phyloP scores from a whole-genome alignment of 2,797 vertebrate species.

The Coilia nasus region DNA sequence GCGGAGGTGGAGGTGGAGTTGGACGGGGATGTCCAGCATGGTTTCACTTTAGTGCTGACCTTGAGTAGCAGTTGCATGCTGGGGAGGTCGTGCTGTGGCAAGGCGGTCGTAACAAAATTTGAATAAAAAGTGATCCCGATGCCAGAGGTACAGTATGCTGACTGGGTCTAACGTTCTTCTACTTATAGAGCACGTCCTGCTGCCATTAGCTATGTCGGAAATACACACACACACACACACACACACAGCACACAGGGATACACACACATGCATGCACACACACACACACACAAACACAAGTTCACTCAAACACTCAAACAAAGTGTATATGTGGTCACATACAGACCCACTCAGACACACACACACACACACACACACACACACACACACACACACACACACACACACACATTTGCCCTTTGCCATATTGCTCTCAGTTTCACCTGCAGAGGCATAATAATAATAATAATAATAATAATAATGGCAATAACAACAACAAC shows the following conservation, averaged over 20 bases:
- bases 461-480: background rate
- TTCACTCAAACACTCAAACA: slow-evolving; percentile 1
- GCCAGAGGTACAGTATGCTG: slow-evolving; percentile 41
- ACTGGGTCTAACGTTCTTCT: slow-evolving; percentile 38
- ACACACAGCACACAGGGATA: slow-evolving; percentile 26
- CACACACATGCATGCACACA: background rate
- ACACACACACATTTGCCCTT: slow-evolving; percentile 11
- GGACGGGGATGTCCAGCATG: slow-evolving; percentile 48
- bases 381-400: slow-evolving; percentile 29
- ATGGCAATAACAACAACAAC: no score
- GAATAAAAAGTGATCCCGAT: slow-evolving; percentile 42
- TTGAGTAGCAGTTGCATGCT: slow-evolving; percentile 54
- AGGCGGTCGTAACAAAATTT: slow-evolving; percentile 31
- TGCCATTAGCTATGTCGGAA: slow-evolving; percentile 18
- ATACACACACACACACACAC: slow-evolving; percentile 42
- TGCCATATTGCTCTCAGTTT: slow-evolving; percentile 49
- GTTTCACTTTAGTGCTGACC: slow-evolving; percentile 70
- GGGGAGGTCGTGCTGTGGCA: background rate
- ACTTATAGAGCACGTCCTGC: slow-evolving; percentile 25
- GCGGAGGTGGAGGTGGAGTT: slow-evolving; percentile 57
- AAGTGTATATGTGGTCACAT: background rate
- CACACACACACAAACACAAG: background rate
- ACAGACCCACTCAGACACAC: background rate
- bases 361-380: background rate
- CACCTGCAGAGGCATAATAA: slow-evolving; percentile 47